Evolutionary conservation across 2,888 invertebrate genomes (phyloP).

Genomic region (Spialia ferax): DNA sequence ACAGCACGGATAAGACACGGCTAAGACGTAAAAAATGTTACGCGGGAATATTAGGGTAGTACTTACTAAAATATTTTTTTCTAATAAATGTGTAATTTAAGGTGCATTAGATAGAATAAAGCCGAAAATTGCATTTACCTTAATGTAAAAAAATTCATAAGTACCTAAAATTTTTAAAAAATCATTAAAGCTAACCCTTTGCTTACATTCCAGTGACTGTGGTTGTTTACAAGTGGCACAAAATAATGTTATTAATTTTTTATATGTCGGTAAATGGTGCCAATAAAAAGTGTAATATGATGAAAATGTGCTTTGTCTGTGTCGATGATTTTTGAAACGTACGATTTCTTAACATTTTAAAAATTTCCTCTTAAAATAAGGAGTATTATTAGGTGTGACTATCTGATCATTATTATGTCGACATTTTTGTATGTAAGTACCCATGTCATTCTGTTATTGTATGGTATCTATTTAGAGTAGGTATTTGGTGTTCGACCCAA

Average conservation of each 20-base stretch:
- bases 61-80: conserved; percentile 13
- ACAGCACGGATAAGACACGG: conserved; percentile 4
- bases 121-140: conserved; percentile 16
- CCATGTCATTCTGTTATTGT: not conserved
- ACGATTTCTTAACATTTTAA: conserved; percentile 37
- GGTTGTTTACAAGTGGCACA: conserved; percentile 41
- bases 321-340: conserved; percentile 31
- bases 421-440: conserved; percentile 21
- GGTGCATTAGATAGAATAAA: conserved; percentile 24
- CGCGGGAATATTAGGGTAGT: conserved; percentile 32
- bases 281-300: conserved; percentile 39
- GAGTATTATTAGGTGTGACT: conserved; percentile 2
- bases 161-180: conserved; percentile 6
- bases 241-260: conserved; percentile 43
- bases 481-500: conserved; percentile 4
- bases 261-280: conserved; percentile 44
- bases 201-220: conserved; percentile 40
- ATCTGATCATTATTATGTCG: conserved; percentile 8
- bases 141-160: conserved; percentile 15
- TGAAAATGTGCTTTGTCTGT: conserved; percentile 28
- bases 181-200: conserved; percentile 9
- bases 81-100: conserved; percentile 32
- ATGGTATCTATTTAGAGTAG: conserved; percentile 14
- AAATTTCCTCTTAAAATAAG: conserved; percentile 36
- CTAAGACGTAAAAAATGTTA: conserved; percentile 25